Evolutionary conservation across 2,888 invertebrate genomes (phyloP).

Genomic region (Leptogaster cylindrica): DNA sequence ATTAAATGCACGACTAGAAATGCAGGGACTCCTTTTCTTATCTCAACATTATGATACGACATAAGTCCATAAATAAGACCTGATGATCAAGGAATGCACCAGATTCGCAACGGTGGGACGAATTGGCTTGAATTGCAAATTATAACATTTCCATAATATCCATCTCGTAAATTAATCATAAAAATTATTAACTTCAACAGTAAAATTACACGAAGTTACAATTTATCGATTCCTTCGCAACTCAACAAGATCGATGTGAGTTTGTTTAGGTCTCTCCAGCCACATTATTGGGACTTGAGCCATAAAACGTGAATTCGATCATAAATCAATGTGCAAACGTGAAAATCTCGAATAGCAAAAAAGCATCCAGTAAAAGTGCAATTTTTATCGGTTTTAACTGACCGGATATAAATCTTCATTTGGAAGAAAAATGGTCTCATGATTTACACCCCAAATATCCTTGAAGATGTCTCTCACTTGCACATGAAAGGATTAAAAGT

Average conservation of each 20-base stretch:
- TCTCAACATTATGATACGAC: too few relatives aligned
- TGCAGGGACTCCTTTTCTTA: too few relatives aligned
- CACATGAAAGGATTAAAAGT: constrained; percentile 32
- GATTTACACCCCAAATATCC: constrained; percentile 42
- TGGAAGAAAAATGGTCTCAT: constrained; percentile 39
- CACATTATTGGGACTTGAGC: constrained; percentile 1
- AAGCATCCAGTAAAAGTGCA: too few relatives aligned
- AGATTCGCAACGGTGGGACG: neutral
- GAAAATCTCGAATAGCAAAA: constrained; percentile 1
- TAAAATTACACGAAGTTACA: constrained; percentile 37
- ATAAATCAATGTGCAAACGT: constrained; percentile 34
- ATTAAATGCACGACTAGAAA: too few relatives aligned
- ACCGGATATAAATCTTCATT: constrained; percentile 39
- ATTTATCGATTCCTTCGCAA: constrained; percentile 37
- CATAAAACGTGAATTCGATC: constrained; percentile 28
- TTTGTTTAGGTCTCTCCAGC: constrained; percentile 31
- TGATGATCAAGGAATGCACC: too few relatives aligned
- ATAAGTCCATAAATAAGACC: too few relatives aligned
- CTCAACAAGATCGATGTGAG: constrained; percentile 38
- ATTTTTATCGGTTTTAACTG: constrained; percentile 22
- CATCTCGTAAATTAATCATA: constrained; percentile 32
- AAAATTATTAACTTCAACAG: constrained; percentile 40
- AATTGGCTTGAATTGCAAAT: neutral
- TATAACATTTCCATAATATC: constrained; percentile 16
- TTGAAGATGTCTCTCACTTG: constrained; percentile 30